These are phyloP conservation scores for Asobara japonica DNA, from an alignment of 1,140 invertebrate species.

Conservation along the genomic window DNA sequence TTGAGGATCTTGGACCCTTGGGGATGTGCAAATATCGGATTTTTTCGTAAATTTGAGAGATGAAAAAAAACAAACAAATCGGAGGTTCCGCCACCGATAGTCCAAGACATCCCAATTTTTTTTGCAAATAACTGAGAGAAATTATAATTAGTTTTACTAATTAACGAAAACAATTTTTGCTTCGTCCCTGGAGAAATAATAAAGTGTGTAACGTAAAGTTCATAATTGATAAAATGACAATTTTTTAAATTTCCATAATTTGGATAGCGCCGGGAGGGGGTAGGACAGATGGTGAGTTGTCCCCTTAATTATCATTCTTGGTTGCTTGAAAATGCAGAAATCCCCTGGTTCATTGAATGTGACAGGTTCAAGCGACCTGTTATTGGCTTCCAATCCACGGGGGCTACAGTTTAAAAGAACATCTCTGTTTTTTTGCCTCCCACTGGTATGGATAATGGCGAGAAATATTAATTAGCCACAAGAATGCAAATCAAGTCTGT, in stretches of 20 bases:
- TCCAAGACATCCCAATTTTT: no score
- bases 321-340: slow-evolving; percentile 26
- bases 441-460: slow-evolving; percentile 23
- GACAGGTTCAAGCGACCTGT: slow-evolving; percentile 10
- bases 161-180: not conserved
- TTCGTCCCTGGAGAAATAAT: not conserved
- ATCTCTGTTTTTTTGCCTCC: not conserved
- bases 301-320: slow-evolving; percentile 34
- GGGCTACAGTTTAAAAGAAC: not conserved
- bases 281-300: slow-evolving; percentile 9
- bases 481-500: slow-evolving; percentile 47
- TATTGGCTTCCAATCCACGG: not conserved
- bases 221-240: not conserved
- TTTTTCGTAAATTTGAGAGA: no score
- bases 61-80: no score
- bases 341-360: slow-evolving; percentile 26
- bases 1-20: no score
- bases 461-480: slow-evolving; percentile 63
- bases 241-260: not conserved
- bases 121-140: no score
- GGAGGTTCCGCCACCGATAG: no score
- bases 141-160: no score
- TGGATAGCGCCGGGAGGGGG: not conserved
- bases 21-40: no score
- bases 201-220: not conserved